These are phyloP conservation scores for Anguilla obscura DNA, from an alignment of 2,797 vertebrate genomes.

Conservation along the genomic window DNA sequence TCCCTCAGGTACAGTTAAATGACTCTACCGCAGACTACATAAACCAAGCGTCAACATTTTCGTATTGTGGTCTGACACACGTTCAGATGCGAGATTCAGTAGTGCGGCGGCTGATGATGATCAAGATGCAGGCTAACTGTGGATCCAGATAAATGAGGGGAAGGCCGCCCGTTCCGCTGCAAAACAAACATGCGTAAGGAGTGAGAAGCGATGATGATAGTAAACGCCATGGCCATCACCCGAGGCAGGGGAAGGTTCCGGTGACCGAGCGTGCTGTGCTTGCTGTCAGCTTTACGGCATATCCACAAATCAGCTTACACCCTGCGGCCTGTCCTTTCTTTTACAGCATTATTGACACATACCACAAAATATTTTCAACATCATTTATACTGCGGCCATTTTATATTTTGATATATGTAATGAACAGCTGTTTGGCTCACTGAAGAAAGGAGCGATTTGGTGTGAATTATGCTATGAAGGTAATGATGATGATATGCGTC, in stretches of 20 bases:
- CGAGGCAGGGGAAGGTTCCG: neutral
- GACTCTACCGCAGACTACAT: neutral
- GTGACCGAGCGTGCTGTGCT: neutral
- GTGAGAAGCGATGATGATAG: neutral
- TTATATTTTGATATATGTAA: slow-evolving; percentile 1
- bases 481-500: neutral
- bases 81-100: neutral
- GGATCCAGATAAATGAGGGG: neutral
- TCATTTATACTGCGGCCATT: neutral
- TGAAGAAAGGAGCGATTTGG: neutral
- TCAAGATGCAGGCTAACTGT: neutral
- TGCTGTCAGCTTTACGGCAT: neutral
- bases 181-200: neutral
- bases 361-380: neutral
- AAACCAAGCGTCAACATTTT: neutral
- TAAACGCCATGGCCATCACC: neutral
- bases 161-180: neutral
- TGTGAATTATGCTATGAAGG: neutral
- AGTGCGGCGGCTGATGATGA: neutral
- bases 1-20: neutral
- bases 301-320: neutral
- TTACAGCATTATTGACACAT: neutral
- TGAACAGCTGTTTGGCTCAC: neutral
- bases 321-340: neutral
- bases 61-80: neutral